Percentiles rank a stretch among this genome's conserved stretches.
Evolutionary conservation across 2,797 vertebrate species (phyloP).

Genomic region (Meda fulgida): DNA sequence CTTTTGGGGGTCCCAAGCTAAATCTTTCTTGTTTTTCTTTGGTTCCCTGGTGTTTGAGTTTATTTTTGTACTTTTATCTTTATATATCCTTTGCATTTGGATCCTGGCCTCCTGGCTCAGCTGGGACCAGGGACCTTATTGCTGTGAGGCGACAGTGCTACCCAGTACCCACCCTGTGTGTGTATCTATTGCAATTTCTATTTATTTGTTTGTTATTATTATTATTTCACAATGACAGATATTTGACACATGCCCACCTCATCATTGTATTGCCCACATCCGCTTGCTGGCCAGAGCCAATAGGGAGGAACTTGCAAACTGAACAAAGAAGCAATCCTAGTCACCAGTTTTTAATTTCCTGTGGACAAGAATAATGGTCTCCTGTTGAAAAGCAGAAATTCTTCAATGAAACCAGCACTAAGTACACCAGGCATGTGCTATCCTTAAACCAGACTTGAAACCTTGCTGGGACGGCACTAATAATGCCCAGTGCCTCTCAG

Average conservation of each 20-base stretch:
- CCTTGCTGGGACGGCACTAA: neutral
- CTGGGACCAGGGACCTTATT: neutral
- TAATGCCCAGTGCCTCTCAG: constrained; percentile 2
- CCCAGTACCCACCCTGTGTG: no score
- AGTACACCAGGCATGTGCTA: constrained; percentile 5
- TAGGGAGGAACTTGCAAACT: neutral
- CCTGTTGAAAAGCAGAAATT: neutral
- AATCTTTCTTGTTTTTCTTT: neutral
- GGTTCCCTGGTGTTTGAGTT: no score
- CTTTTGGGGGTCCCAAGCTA: neutral
- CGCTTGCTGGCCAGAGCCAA: neutral
- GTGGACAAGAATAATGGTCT: neutral
- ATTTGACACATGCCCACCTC: neutral
- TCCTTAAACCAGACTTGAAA: constrained; percentile 8
- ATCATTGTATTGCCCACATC: neutral
- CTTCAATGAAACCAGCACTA: neutral
- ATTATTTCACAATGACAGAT: neutral
- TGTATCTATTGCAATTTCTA: neutral
- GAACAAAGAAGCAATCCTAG: neutral
- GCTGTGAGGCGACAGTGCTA: no score
- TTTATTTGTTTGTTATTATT: neutral
- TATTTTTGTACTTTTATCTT: neutral
- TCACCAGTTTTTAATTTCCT: constrained; percentile 2
- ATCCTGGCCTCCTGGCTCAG: neutral
- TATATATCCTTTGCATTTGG: neutral